Evolutionary conservation across 2,797 vertebrate genomes (phyloP), one percentile per base, ranked within the genome.

Genomic region (Alosa sapidissima): DNA sequence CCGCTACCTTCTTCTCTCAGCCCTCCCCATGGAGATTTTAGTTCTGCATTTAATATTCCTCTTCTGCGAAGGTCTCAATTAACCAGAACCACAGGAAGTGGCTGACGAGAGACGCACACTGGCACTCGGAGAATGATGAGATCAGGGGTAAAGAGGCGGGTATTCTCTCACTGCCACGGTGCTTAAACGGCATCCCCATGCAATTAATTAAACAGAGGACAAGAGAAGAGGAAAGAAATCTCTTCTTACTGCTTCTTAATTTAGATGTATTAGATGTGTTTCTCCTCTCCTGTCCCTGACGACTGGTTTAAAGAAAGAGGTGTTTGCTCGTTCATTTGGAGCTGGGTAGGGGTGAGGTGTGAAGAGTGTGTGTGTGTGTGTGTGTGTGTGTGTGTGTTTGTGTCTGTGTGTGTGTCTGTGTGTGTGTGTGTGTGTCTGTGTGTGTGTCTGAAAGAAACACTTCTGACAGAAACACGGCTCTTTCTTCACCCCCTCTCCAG

Each of bases 1-100:
- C 84, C 54, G 82, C 84, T 82, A 86, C 84, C 81, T 88, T 58
- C 55, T 83, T 86, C 68, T 82, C 58, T 87, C 82, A 21, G 19
- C 19, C 4, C 19, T 5, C 19, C 19, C 5, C 49, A 9, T 1
- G 8, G 87, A 90, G 89, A 87, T 62, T 62, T 81, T 3, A 36
- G 16, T 58, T 58, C 55, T 58, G 19, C 5, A 21, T 58, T 21
- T 21, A 3, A 52, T 14, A 52, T 52, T 52, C 2, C 51, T 52
- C 51, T 21, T 58, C 55, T n/a, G 55, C 21, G 19, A 21, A 58
- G 19, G 5, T 58, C 55, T 58, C 19, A 58, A 16, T 58, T 21
- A 58, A n/a, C 55, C 55, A 21, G 55, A 58, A 21, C 16, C 19
- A n/a, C 14, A n/a, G 55, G 55, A 19, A 21, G 55, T 21, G 19